These are phyloP conservation scores for Agelaius phoeniceus DNA, from an alignment of 2,113 vertebrate genomes.

Conservation along the genomic window DNA sequence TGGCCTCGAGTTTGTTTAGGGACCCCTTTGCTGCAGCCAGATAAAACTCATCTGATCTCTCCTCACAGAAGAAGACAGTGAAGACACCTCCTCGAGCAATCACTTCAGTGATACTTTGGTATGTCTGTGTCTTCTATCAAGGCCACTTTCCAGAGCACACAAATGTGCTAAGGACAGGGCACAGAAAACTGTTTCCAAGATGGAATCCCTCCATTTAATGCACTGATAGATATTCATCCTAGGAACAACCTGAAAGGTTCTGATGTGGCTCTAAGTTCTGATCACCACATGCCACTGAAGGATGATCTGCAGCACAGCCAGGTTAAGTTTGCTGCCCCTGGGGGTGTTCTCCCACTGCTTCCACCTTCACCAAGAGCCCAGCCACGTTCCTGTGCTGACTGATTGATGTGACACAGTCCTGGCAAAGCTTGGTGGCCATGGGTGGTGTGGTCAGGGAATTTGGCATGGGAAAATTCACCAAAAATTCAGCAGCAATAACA, in stretches of 20 bases:
- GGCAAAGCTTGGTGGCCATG: rapidly evolving
- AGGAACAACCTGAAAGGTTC: background rate
- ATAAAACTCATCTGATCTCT: background rate
- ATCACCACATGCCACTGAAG: background rate
- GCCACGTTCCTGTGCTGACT: background rate
- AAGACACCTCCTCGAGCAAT: background rate
- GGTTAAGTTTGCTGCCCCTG: background rate
- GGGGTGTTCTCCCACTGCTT: rapidly evolving
- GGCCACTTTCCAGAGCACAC: background rate
- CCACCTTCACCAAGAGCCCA: background rate
- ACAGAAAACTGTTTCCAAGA: background rate
- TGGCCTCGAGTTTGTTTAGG: background rate
- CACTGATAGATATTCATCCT: rapidly evolving
- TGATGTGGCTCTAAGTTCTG: background rate
- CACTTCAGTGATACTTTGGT: background rate
- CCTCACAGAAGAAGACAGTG: background rate
- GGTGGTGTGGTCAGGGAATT: background rate
- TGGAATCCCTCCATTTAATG: background rate
- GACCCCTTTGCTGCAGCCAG: background rate
- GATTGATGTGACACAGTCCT: background rate
- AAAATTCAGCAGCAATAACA: background rate
- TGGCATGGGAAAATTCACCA: background rate
- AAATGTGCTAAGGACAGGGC: background rate
- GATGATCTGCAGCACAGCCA: background rate
- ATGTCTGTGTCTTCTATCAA: background rate